phyloP scores from a whole-genome alignment of 2,888 invertebrate species.

The Heliconius ethilla region DNA sequence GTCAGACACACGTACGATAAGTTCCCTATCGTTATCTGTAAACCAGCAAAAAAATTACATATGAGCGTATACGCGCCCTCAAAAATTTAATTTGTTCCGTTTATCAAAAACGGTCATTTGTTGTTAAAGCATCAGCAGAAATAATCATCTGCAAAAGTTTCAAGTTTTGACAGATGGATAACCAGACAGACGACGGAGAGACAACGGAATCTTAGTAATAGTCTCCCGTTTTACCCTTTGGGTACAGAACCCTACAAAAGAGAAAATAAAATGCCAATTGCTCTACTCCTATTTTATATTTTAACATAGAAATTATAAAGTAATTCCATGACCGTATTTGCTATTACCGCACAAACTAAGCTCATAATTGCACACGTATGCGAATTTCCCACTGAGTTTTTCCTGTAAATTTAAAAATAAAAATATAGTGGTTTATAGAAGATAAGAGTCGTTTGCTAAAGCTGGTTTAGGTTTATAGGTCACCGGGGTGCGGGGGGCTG shows the following conservation, averaged over 20 bases:
- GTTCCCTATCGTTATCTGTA: too few species aligned
- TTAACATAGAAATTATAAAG: background rate
- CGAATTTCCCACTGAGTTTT: background rate
- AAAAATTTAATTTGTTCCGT: too few species aligned
- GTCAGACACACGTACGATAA: too few species aligned
- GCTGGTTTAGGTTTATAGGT: slow-evolving; percentile 39
- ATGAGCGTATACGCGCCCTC: too few species aligned
- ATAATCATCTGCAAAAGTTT: too few species aligned
- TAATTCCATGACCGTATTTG: background rate
- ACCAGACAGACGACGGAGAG: too few species aligned
- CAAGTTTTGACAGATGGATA: too few species aligned
- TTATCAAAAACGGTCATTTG: too few species aligned
- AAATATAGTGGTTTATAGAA: slow-evolving; percentile 27
- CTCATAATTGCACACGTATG: slow-evolving; percentile 11
- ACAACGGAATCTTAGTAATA: too few species aligned
- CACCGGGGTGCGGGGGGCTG: slow-evolving; percentile 31
- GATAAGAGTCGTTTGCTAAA: slow-evolving; percentile 32
- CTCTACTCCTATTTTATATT: background rate
- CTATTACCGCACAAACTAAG: slow-evolving; percentile 8
- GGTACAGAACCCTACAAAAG: background rate
- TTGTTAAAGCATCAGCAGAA: too few species aligned
- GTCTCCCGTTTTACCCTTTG: too few species aligned
- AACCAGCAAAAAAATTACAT: too few species aligned
- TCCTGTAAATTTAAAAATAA: slow-evolving; percentile 14
- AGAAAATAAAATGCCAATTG: background rate